These are phyloP conservation scores for Gastrophryne carolinensis DNA, from an alignment of 2,797 vertebrate species.

Conservation along the genomic window DNA sequence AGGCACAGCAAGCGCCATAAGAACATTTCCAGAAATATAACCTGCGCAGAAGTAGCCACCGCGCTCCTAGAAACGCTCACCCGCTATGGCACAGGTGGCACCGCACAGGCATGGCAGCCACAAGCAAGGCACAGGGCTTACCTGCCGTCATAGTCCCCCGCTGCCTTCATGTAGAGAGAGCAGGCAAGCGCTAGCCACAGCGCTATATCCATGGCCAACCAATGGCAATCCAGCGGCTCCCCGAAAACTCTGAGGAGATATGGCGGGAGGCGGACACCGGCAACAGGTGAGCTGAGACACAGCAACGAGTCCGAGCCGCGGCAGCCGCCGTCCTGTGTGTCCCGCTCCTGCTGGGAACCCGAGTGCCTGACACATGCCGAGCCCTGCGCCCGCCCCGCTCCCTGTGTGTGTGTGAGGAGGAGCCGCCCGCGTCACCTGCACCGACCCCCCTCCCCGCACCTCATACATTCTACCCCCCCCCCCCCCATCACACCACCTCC, in stretches of 20 bases:
- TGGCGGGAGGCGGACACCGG: too few species aligned
- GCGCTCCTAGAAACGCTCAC: too few species aligned
- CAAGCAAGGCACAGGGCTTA: constrained; percentile 60
- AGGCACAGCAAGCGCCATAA: too few species aligned
- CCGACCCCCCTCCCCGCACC: not conserved
- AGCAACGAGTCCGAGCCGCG: not conserved
- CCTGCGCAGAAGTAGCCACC: too few species aligned
- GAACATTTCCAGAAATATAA: too few species aligned
- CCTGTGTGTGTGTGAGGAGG: constrained; percentile 32
- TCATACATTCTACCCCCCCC: not conserved
- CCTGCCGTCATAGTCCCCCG: constrained; percentile 87
- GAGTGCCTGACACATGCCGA: constrained; percentile 33
- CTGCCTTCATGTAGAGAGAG: constrained; percentile 72
- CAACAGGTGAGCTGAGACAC: constrained; percentile 1
- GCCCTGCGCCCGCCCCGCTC: not conserved
- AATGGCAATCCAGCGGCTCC: not conserved
- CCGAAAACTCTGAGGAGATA: not conserved
- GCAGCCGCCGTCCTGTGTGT: constrained; percentile 24
- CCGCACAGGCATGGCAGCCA: not conserved
- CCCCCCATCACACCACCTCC: not conserved
- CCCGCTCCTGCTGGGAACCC: constrained; percentile 21
- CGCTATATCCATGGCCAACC: constrained; percentile 70
- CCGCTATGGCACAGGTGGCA: too few species aligned
- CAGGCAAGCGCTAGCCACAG: constrained; percentile 71
- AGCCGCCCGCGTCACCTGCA: not conserved